phyloP scores from a whole-genome alignment of 2,113 vertebrate genomes.

The Galemys pyrenaicus region DNA sequence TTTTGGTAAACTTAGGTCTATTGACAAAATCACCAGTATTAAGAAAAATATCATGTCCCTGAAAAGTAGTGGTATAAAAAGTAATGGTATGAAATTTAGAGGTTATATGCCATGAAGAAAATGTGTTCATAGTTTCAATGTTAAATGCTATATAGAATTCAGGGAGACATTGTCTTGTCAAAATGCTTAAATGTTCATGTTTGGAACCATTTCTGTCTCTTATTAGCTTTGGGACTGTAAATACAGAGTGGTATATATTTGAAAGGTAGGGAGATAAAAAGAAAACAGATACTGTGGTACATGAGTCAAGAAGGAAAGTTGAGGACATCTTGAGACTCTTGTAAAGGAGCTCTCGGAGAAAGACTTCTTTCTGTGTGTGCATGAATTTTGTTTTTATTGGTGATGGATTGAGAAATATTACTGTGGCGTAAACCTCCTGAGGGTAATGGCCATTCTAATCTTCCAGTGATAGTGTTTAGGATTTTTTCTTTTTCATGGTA shows the following conservation, averaged over 20 bases:
- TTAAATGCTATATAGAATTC: background rate
- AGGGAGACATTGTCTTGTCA: background rate
- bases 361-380: too few species aligned
- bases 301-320: background rate
- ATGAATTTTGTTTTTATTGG: too few species aligned
- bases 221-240: background rate
- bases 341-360: background rate
- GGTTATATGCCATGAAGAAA: background rate
- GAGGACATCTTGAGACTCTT: too few species aligned
- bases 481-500: too few species aligned
- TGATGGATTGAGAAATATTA: too few species aligned
- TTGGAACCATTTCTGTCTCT: background rate
- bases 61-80: background rate
- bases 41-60: background rate
- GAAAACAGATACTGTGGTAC: background rate
- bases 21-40: background rate
- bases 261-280: background rate
- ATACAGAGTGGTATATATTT: background rate
- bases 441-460: too few species aligned
- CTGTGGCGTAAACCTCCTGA: too few species aligned
- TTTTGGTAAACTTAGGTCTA: slow-evolving; percentile 34
- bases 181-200: background rate
- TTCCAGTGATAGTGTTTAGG: too few species aligned
- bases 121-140: background rate
- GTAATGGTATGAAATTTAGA: background rate